Evolutionary conservation across 2,113 vertebrate species (phyloP).

Genomic region (Daubentonia madagascariensis): DNA sequence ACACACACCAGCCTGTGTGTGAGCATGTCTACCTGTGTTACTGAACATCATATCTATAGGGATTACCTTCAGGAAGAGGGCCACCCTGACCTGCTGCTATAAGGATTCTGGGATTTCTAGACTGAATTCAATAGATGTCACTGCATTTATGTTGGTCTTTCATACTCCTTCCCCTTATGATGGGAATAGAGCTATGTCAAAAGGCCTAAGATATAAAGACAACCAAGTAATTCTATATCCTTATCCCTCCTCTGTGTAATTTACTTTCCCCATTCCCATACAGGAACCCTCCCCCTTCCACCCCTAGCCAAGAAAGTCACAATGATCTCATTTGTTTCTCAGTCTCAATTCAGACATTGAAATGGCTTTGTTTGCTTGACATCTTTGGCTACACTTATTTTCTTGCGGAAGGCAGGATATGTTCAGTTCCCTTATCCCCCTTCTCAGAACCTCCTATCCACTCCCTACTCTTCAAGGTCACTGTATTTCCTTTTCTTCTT

Average conservation of each 20-base stretch:
- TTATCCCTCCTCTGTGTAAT: background rate
- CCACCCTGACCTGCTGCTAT: background rate
- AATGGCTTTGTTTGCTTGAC: background rate
- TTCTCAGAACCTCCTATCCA: background rate
- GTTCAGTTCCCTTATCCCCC: background rate
- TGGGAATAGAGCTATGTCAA: background rate
- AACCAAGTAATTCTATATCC: background rate
- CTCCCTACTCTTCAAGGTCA: background rate
- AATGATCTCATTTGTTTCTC: conserved; percentile 27
- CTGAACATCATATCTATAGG: background rate
- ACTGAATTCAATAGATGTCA: background rate
- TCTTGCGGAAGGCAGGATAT: conserved; percentile 17
- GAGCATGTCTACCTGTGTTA: background rate
- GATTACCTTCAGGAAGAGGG: background rate
- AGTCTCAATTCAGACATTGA: background rate
- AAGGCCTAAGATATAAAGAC: background rate
- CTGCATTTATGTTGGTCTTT: background rate
- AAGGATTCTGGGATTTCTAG: conserved; percentile 1
- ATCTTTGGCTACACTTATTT: background rate
- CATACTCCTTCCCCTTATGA: background rate
- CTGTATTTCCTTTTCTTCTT: conserved; percentile 15
- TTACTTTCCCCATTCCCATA: background rate
- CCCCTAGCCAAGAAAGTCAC: background rate
- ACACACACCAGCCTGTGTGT: background rate
- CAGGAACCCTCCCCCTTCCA: background rate